phyloP scores from a whole-genome alignment of 2,797 vertebrate genomes.

The Iguana delicatissima region DNA sequence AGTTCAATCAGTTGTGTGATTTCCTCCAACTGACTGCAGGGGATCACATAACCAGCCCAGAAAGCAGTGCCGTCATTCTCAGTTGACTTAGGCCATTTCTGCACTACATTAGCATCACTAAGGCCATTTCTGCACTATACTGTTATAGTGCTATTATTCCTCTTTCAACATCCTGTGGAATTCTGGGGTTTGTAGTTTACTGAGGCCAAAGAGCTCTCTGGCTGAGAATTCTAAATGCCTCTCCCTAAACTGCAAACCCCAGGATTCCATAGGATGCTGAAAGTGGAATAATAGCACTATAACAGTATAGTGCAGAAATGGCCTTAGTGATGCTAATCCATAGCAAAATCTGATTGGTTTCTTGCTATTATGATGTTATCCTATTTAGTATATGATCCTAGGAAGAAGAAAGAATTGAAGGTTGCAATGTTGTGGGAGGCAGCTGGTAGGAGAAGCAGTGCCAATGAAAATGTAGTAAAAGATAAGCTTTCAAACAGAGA shows the following conservation, averaged over 20 bases:
- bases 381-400: not conserved
- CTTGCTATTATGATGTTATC: too few relatives aligned
- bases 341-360: too few relatives aligned
- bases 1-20: not conserved
- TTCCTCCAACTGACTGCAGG: not conserved
- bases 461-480: not conserved
- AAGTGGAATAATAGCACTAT: too few relatives aligned
- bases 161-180: too few relatives aligned
- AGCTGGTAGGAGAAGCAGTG: not conserved
- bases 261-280: too few relatives aligned
- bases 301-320: too few relatives aligned
- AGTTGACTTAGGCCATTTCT: not conserved
- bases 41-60: not conserved
- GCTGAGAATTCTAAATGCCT: too few relatives aligned
- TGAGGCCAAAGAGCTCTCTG: too few relatives aligned
- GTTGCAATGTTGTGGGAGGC: not conserved
- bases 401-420: not conserved
- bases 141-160: too few relatives aligned
- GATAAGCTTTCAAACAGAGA: not conserved
- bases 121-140: not conserved
- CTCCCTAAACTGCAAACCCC: too few relatives aligned
- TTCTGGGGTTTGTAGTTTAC: too few relatives aligned
- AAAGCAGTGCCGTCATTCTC: not conserved
- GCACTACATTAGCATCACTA: too few relatives aligned
- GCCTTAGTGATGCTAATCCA: not conserved